These are phyloP conservation scores for Teleogryllus occipitalis DNA, from an alignment of 1,140 invertebrate genomes.

Conservation along the genomic window DNA sequence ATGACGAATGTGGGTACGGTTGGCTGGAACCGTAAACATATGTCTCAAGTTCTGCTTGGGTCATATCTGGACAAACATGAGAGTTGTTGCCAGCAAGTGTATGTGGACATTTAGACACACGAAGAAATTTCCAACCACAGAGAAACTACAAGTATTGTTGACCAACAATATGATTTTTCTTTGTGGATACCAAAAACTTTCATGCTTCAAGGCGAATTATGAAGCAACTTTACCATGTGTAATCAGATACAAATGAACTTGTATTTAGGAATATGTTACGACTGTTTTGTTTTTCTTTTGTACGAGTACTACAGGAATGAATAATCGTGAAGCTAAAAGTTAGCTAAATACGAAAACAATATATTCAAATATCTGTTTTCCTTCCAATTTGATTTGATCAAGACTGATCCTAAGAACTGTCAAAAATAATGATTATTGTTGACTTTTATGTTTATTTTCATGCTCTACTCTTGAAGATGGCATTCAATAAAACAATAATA, in stretches of 20 bases:
- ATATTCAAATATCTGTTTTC: neutral
- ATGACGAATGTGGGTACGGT: slow-evolving; percentile 40
- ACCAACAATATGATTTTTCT: neutral
- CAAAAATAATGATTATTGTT: neutral
- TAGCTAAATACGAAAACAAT: neutral
- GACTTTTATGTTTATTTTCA: neutral
- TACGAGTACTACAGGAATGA: neutral
- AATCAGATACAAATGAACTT: neutral
- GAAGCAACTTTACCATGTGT: neutral
- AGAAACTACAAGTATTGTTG: neutral
- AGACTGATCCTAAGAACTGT: neutral
- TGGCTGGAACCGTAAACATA: slow-evolving; percentile 22
- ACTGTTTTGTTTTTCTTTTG: neutral
- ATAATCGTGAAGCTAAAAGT: neutral
- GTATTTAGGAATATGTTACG: neutral
- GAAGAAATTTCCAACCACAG: neutral
- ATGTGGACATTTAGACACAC: neutral
- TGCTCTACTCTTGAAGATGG: neutral
- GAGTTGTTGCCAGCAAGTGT: neutral
- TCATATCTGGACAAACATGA: neutral
- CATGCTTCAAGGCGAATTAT: neutral
- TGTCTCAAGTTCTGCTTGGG: neutral
- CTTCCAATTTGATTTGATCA: slow-evolving; percentile 1
- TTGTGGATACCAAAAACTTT: neutral
- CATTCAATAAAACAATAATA: slow-evolving; percentile 1